Conservation (phyloP, 2,797 vertebrate species). For the Tauraco hartlaubi region DNA sequence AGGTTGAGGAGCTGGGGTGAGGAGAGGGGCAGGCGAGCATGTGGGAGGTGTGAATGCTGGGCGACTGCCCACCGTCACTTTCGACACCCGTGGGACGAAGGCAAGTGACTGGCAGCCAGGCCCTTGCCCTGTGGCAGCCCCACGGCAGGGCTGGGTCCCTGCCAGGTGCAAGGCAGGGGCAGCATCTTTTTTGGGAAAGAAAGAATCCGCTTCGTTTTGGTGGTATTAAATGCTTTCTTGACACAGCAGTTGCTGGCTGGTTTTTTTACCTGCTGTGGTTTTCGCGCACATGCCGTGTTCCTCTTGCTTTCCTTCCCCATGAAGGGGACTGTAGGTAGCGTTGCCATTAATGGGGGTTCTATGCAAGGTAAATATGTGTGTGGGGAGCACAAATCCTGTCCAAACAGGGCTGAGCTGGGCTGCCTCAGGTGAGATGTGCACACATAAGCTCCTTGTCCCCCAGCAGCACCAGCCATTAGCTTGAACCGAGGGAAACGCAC, state of each 20-base stretch:
- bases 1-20: background rate
- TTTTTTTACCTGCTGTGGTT: background rate
- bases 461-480: background rate
- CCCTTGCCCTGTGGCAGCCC: background rate
- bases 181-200: background rate
- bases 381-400: background rate
- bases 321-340: background rate
- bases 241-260: background rate
- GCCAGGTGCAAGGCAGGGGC: background rate
- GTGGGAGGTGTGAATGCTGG: background rate
- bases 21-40: fast-evolving
- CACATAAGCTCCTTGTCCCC: background rate
- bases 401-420: background rate
- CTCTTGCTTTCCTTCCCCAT: background rate
- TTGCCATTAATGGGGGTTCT: background rate
- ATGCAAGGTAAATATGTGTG: background rate
- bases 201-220: background rate
- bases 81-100: fast-evolving
- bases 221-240: background rate
- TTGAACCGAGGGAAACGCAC: background rate
- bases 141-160: fast-evolving
- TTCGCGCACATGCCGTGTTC: background rate
- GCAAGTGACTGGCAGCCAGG: fast-evolving
- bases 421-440: background rate
- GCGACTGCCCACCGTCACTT: fast-evolving